These are phyloP conservation scores for Diploscapter pachys DNA, from an alignment of 1,140 invertebrate genomes.

Conservation along the genomic window DNA sequence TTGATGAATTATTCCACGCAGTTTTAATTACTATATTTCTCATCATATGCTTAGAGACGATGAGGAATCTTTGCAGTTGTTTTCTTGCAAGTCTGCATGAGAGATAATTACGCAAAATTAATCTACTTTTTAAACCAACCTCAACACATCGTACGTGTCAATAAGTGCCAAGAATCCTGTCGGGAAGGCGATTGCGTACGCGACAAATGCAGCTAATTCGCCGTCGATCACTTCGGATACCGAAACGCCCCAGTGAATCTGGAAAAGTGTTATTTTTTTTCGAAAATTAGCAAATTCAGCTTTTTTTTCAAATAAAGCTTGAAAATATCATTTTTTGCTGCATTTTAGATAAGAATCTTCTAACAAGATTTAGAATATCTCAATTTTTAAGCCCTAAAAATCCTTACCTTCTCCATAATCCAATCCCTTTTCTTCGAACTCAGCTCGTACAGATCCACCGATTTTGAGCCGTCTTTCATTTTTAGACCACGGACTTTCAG, in stretches of 20 bases:
- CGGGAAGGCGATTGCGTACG: slow-evolving; percentile 93
- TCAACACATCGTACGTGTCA: slow-evolving; percentile 97
- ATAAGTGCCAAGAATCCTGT: slow-evolving; percentile 89
- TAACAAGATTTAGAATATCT: neutral
- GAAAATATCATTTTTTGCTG: slow-evolving; percentile 60
- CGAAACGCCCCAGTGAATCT: slow-evolving; percentile 62
- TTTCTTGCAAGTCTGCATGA: too few species aligned
- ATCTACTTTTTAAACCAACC: slow-evolving; percentile 68
- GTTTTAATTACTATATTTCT: too few species aligned
- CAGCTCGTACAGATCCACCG: slow-evolving; percentile 44
- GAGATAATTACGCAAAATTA: slow-evolving; percentile 27
- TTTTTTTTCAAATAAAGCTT: too few species aligned
- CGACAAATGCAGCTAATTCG: slow-evolving; percentile 86
- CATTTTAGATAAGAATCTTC: neutral
- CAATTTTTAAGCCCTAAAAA: neutral
- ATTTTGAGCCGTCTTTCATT: slow-evolving; percentile 18
- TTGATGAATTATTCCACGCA: neutral
- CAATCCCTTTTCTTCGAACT: slow-evolving; percentile 40
- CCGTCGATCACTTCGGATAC: slow-evolving; percentile 69
- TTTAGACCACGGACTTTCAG: slow-evolving; percentile 23
- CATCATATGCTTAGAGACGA: too few species aligned
- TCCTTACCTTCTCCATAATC: slow-evolving; percentile 45
- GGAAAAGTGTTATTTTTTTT: slow-evolving; percentile 10
- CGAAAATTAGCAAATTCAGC: slow-evolving; percentile 9
- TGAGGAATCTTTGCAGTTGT: too few species aligned